A percentile compares a stretch with the other conserved stretches of the same genome.
These are phyloP conservation scores for Netelia inedita DNA, from an alignment of 2,888 invertebrate genomes.

Conservation along the genomic window DNA sequence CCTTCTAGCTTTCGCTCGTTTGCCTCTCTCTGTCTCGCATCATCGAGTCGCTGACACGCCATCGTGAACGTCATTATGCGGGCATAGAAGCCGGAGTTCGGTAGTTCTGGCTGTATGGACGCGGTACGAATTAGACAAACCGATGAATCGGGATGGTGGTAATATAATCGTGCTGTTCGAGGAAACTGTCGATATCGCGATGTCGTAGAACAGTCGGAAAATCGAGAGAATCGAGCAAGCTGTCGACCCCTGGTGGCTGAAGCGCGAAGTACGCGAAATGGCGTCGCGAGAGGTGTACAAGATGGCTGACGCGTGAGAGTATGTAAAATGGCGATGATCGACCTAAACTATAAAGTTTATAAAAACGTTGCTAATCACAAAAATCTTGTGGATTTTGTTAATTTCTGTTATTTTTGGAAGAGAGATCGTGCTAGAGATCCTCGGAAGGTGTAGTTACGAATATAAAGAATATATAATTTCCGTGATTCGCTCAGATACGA, in stretches of 20 bases:
- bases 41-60: conserved; percentile 61
- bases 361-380: no score
- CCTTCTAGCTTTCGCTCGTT: conserved; percentile 12
- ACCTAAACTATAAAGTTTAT: background rate
- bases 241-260: conserved; percentile 5
- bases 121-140: conserved; percentile 1
- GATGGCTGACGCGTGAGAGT: background rate
- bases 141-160: background rate
- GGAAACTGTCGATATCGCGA: background rate
- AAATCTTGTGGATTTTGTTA: no score
- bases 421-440: no score
- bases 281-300: background rate
- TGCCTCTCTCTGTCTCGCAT: conserved; percentile 49
- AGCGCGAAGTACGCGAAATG: background rate
- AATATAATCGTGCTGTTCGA: background rate
- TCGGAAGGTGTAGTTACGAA: no score
- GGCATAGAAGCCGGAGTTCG: conserved; percentile 14
- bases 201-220: background rate
- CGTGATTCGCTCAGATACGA: background rate
- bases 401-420: no score
- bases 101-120: background rate
- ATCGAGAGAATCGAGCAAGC: conserved; percentile 3
- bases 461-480: no score
- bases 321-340: conserved; percentile 7
- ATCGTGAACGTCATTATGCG: conserved; percentile 57